A percentile compares a stretch with the other conserved stretches of the same genome.
These are phyloP conservation scores for Pelusios castaneus DNA, from an alignment of 2,113 vertebrate species.

Conservation along the genomic window DNA sequence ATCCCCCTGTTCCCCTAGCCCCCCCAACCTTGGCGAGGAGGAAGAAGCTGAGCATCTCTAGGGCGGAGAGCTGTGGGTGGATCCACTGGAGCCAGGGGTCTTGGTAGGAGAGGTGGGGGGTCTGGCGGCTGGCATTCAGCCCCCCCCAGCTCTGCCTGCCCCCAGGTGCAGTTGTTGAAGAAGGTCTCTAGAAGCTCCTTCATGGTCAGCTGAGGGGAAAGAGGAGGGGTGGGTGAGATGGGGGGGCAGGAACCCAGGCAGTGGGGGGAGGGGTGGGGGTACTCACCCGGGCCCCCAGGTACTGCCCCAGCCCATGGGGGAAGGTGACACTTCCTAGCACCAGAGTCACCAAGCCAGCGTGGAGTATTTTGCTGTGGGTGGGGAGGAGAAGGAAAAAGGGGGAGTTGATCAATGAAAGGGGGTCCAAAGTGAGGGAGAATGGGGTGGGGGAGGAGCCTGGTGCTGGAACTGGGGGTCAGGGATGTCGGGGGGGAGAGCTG, in stretches of 20 bases:
- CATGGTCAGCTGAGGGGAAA: slow-evolving; percentile 17
- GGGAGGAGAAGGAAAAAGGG: no score
- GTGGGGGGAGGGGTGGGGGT: not conserved
- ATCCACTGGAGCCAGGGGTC: slow-evolving; percentile 35
- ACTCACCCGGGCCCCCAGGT: slow-evolving; percentile 28
- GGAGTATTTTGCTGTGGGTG: slow-evolving; percentile 13
- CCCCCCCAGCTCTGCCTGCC: not conserved
- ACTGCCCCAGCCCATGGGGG: slow-evolving; percentile 41
- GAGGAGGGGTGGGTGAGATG: not conserved
- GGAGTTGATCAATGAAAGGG: not conserved
- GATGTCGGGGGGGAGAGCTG: no score
- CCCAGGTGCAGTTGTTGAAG: slow-evolving; percentile 48
- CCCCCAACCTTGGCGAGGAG: slow-evolving; percentile 15
- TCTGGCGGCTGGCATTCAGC: not conserved
- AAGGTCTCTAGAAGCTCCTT: slow-evolving; percentile 48
- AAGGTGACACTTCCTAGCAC: slow-evolving; percentile 46
- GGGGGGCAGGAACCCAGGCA: not conserved
- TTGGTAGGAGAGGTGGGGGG: not conserved
- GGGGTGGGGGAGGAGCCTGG: no score
- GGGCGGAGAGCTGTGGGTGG: not conserved
- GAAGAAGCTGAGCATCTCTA: slow-evolving; percentile 37
- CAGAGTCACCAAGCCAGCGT: slow-evolving; percentile 7
- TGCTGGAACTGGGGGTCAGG: no score
- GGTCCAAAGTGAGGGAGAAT: no score
- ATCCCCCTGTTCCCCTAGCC: no score